phyloP scores from a whole-genome alignment of 2,113 vertebrate species.

The human (Homo sapiens) region DNA sequence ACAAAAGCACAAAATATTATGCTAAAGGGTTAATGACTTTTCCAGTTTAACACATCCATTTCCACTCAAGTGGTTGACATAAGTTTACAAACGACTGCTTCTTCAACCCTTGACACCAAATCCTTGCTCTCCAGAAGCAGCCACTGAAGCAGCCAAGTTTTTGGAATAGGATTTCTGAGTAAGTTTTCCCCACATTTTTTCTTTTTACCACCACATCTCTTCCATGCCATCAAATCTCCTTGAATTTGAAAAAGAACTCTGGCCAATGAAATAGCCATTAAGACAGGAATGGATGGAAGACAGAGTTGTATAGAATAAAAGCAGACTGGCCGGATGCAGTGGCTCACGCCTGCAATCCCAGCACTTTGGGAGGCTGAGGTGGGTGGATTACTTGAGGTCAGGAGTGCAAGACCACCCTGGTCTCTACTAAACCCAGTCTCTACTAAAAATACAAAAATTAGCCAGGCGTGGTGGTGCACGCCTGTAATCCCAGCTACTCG shows the following conservation, averaged over 20 bases:
- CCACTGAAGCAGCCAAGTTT: not conserved
- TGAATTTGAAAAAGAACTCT: not conserved
- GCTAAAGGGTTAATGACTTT: not conserved
- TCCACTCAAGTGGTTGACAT: not conserved
- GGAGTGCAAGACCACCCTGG: too few species aligned
- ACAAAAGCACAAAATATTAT: not conserved
- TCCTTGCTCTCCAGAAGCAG: not conserved
- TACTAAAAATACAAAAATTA: too few species aligned
- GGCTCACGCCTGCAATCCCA: too few species aligned
- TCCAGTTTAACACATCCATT: not conserved
- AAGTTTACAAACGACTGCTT: not conserved
- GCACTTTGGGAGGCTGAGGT: too few species aligned
- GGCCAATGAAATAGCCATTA: not conserved
- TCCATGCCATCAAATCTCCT: not conserved
- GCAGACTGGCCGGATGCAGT: too few species aligned
- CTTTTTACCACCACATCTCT: not conserved
- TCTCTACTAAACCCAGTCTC: too few species aligned
- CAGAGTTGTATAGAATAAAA: not conserved
- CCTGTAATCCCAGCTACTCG: too few species aligned
- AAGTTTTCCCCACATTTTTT: not conserved
- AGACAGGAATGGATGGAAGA: not conserved
- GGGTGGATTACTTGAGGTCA: too few species aligned
- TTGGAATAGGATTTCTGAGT: not conserved
- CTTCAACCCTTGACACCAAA: not conserved
- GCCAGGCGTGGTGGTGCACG: too few species aligned